phyloP scores from a whole-genome alignment of 2,888 invertebrate species.

The Mythimna loreyi region DNA sequence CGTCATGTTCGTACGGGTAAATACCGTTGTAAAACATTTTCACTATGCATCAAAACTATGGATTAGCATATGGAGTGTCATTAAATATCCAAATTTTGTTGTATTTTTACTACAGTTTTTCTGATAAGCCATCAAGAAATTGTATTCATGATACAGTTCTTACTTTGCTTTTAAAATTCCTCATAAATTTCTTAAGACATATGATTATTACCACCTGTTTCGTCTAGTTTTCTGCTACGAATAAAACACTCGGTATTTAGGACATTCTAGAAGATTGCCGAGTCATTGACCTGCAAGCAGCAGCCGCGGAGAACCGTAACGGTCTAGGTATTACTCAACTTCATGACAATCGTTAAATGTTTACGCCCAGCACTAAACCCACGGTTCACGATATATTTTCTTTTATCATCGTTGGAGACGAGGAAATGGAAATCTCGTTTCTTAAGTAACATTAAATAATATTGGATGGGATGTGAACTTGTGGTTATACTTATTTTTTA shows the following conservation, averaged over 20 bases:
- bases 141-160: not conserved
- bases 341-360: conserved; percentile 66
- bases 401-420: conserved; percentile 38
- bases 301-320: conserved; percentile 28
- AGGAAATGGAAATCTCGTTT: conserved; percentile 20
- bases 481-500: not conserved
- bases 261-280: conserved; percentile 37
- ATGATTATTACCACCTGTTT: conserved; percentile 15
- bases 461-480: conserved; percentile 13
- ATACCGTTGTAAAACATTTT: not conserved
- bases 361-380: conserved; percentile 60
- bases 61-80: too few relatives aligned
- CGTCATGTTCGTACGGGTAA: conserved; percentile 21
- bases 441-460: not conserved
- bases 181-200: not conserved
- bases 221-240: conserved; percentile 3
- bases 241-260: conserved; percentile 30
- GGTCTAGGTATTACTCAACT: conserved; percentile 55
- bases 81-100: too few relatives aligned
- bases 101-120: not conserved
- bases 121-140: not conserved
- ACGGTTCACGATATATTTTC: conserved; percentile 47
- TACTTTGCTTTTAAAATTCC: conserved; percentile 4
- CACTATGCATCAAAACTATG: too few relatives aligned
- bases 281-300: conserved; percentile 45